These are phyloP conservation scores for Tridacna gigas DNA, from an alignment of 2,888 invertebrate species.

Conservation along the genomic window DNA sequence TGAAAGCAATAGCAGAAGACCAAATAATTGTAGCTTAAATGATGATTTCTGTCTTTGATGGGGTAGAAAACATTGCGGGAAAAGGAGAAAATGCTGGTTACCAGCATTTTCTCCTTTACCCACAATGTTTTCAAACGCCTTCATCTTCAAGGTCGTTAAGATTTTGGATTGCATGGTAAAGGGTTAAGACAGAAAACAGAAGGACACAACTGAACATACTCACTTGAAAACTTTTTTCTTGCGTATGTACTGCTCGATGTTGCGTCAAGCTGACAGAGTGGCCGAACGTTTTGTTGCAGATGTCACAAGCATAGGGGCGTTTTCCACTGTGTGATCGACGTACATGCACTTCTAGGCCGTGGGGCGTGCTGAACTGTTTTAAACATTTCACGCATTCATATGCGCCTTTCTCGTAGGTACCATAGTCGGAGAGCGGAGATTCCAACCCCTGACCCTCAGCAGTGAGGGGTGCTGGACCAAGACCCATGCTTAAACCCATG, in stretches of 20 bases:
- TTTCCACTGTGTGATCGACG: conserved; percentile 95
- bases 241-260: conserved; percentile 90
- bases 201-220: neutral
- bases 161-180: neutral
- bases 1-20: too few relatives aligned
- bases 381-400: conserved; percentile 89
- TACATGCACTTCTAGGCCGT: conserved; percentile 98
- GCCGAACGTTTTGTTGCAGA: conserved; percentile 99
- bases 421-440: conserved; percentile 36
- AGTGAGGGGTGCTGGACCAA: conserved; percentile 14
- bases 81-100: too few relatives aligned
- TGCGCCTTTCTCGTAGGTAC: conserved; percentile 57
- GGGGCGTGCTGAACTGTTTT: conserved; percentile 99
- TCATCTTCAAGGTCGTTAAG: too few relatives aligned
- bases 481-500: conserved; percentile 39
- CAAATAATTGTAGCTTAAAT: too few relatives aligned
- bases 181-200: neutral
- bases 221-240: conserved; percentile 75
- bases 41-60: too few relatives aligned
- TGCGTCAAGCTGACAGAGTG: conserved; percentile 96
- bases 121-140: too few relatives aligned
- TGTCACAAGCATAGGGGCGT: conserved; percentile 97
- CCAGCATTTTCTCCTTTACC: too few relatives aligned
- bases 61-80: too few relatives aligned
- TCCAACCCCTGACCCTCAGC: conserved; percentile 42